Conservation (phyloP, 1,140 invertebrate species). For the Orius laevigatus region DNA sequence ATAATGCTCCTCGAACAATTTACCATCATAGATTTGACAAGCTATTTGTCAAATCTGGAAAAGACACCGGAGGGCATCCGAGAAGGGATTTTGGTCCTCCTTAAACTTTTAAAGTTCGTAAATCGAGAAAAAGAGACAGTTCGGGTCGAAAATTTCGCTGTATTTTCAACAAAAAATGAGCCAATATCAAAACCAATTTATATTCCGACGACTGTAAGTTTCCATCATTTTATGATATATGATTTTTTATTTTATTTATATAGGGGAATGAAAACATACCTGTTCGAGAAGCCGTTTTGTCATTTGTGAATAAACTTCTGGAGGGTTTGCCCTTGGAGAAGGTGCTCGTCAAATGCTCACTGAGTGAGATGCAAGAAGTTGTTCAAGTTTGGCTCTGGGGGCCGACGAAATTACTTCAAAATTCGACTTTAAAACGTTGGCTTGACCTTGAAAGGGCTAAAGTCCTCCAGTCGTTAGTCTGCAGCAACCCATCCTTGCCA, state of each 20-base stretch:
- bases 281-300: not conserved
- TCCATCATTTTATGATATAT: not conserved
- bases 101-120: constrained; percentile 8
- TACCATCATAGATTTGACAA: too few species aligned
- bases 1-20: too few species aligned
- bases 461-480: constrained; percentile 56
- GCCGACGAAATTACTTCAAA: constrained; percentile 39
- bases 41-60: not conserved
- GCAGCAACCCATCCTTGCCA: constrained; percentile 32
- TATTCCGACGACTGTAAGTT: not conserved
- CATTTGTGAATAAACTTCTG: constrained; percentile 8
- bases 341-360: not conserved
- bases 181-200: constrained; percentile 4
- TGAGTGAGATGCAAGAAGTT: constrained; percentile 42
- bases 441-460: constrained; percentile 66
- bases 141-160: constrained; percentile 1
- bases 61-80: constrained; percentile 10
- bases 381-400: constrained; percentile 74
- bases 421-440: constrained; percentile 39
- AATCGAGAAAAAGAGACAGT: not conserved
- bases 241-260: constrained; percentile 1
- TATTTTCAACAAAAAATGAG: constrained; percentile 3
- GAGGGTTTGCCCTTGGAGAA: constrained; percentile 24
- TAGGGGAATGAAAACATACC: not conserved
- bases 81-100: constrained; percentile 9